Conservation (phyloP, 2,888 invertebrate genomes). For the Agrilus biguttatus region DNA sequence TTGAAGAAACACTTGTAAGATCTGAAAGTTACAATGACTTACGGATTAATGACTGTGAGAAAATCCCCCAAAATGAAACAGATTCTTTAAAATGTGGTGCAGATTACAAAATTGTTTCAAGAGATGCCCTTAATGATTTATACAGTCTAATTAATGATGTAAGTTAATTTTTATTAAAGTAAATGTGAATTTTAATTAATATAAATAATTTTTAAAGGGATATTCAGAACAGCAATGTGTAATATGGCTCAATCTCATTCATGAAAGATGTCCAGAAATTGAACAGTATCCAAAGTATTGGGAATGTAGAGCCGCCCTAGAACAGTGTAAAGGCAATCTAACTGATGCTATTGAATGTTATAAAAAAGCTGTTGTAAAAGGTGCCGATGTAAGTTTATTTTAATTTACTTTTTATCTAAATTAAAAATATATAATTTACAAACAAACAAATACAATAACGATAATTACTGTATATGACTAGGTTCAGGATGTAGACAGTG, state of each 20-base stretch:
- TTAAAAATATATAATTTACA: no score
- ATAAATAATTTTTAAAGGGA: slow-evolving; percentile 25
- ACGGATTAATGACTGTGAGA: slow-evolving; percentile 11
- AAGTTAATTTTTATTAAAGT: slow-evolving; percentile 9
- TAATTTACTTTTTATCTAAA: not conserved
- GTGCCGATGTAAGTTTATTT: slow-evolving; percentile 34
- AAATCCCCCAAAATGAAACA: slow-evolving; percentile 18
- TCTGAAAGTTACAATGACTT: slow-evolving; percentile 20
- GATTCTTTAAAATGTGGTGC: slow-evolving; percentile 15
- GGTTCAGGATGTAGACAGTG: slow-evolving; percentile 37
- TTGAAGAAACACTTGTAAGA: slow-evolving; percentile 28
- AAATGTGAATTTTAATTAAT: not conserved
- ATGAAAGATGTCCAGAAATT: slow-evolving; percentile 30
- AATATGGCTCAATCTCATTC: slow-evolving; percentile 39
- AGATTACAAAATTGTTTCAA: slow-evolving; percentile 20
- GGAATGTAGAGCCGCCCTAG: slow-evolving; percentile 45
- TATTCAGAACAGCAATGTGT: slow-evolving; percentile 41
- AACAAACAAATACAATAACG: not conserved
- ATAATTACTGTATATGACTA: slow-evolving; percentile 15
- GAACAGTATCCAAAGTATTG: slow-evolving; percentile 38
- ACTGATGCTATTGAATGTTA: slow-evolving; percentile 43
- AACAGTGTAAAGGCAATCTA: slow-evolving; percentile 39
- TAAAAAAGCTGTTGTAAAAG: slow-evolving; percentile 41
- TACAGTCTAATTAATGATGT: slow-evolving; percentile 39
- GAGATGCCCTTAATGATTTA: slow-evolving; percentile 37